Evolutionary conservation across 2,113 vertebrate genomes (phyloP), one percentile per base, ranked within the genome.

Genomic region (Hippolais icterina): DNA sequence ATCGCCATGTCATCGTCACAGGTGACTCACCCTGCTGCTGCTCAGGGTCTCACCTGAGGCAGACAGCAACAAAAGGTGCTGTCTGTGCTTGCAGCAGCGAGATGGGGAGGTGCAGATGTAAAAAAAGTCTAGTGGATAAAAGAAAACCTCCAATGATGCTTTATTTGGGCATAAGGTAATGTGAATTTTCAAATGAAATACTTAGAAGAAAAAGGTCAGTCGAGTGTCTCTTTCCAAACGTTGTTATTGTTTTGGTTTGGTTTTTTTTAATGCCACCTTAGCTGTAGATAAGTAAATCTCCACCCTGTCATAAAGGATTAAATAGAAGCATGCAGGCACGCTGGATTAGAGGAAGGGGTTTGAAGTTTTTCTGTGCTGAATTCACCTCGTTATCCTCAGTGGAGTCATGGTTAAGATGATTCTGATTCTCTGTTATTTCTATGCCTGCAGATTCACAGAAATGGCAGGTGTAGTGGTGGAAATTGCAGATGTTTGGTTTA

Each of bases 1-100:
- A 99, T 99, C 28, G 98, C 99, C 31, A 99, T 99, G 98, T 99
- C 99, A 0, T 98, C 99, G 0, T 99, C 99, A 35, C 99, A 99
- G 98, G 99, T 99, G 89, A 86, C 21, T 33, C 31, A 3, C 50
- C 49, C 52, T 63, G 49, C 71, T 76, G 1, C 66, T 85, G n/a
- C 41, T 76, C 37, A 6, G 19, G 52, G 6, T 37, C 49, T 77
- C 59, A 35, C 57, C 44, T 29, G 42, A 15, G 57, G n/a, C 33
- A 83, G 33, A 20, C 57, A 83, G 61, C 29, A 39, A 7, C 5
- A 15, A 46, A 68, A 81, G 41, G 5, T 21, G 24, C 2, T 63
- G 35, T 9, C 39, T 87, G 44, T 46, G 41, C 66, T 69, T 39
- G 22, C 4, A 20, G 4, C 3, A 2, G 37, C 0, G 0, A 61